phyloP scores from a whole-genome alignment of 1,140 invertebrate species.

The Pseudomyrmex dendroicus region DNA sequence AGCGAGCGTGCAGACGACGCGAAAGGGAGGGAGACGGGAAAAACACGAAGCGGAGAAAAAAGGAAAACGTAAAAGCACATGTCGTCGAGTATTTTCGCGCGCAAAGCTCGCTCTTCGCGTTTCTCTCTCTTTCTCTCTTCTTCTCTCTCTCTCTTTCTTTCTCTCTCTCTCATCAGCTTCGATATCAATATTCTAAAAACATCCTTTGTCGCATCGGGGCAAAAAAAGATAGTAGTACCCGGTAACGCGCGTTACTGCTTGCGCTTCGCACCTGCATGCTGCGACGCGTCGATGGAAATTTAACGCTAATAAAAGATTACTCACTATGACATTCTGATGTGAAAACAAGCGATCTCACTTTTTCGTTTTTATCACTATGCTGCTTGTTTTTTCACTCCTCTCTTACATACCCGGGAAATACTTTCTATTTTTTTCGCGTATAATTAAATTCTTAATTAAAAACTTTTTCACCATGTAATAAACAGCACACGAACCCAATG shows the following conservation, averaged over 20 bases:
- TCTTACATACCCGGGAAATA: not conserved
- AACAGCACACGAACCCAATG: not conserved
- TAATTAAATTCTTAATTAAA: not conserved
- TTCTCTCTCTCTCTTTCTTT: slow-evolving; percentile 50
- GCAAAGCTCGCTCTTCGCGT: slow-evolving; percentile 13
- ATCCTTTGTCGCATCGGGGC: slow-evolving; percentile 80
- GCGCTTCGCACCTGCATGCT: not conserved
- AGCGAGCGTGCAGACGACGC: slow-evolving; percentile 8
- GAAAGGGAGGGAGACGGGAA: not conserved
- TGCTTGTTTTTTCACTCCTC: not conserved
- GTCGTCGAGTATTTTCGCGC: slow-evolving; percentile 41
- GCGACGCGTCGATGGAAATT: slow-evolving; percentile 24
- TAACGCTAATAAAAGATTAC: slow-evolving; percentile 34
- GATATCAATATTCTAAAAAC: slow-evolving; percentile 85
- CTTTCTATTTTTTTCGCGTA: not conserved
- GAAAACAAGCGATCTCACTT: not conserved
- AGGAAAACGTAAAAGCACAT: slow-evolving; percentile 49
- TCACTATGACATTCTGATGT: not conserved
- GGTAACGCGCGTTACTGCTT: not conserved
- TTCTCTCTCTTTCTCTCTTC: slow-evolving; percentile 61
- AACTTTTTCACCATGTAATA: too few relatives aligned
- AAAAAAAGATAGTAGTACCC: slow-evolving; percentile 71
- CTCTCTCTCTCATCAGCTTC: slow-evolving; percentile 72
- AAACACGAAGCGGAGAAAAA: slow-evolving; percentile 61
- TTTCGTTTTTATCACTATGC: not conserved